phyloP scores from a whole-genome alignment of 2,888 invertebrate genomes.

The Drosophila algonquin region DNA sequence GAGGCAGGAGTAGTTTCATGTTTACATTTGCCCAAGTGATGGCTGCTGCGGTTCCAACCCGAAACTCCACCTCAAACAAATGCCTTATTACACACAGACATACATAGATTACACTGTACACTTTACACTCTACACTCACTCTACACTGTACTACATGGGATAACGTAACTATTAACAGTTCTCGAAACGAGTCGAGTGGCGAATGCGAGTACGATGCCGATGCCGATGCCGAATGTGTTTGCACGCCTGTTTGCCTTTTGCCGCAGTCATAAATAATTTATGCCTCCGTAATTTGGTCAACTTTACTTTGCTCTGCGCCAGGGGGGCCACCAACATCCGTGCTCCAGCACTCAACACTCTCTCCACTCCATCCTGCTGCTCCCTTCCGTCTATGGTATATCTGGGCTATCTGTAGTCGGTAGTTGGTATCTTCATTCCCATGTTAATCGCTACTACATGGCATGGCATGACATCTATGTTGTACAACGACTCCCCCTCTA shows the following conservation, averaged over 20 bases:
- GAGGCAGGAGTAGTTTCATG: conserved; percentile 46
- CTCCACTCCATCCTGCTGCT: not conserved
- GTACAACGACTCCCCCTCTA: not conserved
- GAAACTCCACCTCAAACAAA: not conserved
- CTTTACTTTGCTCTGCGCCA: conserved; percentile 40
- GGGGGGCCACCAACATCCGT: conserved; percentile 6
- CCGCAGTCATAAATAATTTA: conserved; percentile 78
- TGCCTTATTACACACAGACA: conserved; percentile 47
- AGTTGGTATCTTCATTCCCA: conserved; percentile 44
- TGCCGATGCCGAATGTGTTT: conserved; percentile 47
- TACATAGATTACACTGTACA: not conserved
- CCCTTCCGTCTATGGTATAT: not conserved
- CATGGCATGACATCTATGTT: conserved; percentile 26
- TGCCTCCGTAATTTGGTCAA: conserved; percentile 75
- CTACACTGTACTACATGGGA: conserved; percentile 27
- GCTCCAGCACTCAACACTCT: not conserved
- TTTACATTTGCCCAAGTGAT: conserved; percentile 53
- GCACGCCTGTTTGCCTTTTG: conserved; percentile 59
- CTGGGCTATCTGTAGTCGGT: conserved; percentile 21
- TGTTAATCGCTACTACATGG: conserved; percentile 49
- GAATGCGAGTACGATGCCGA: not conserved
- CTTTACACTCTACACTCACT: not conserved
- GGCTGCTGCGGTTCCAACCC: conserved; percentile 21
- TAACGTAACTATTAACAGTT: conserved; percentile 40
- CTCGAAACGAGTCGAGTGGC: conserved; percentile 13